These are phyloP conservation scores for Pomacea canaliculata DNA, from an alignment of 2,888 invertebrate species.

Conservation along the genomic window DNA sequence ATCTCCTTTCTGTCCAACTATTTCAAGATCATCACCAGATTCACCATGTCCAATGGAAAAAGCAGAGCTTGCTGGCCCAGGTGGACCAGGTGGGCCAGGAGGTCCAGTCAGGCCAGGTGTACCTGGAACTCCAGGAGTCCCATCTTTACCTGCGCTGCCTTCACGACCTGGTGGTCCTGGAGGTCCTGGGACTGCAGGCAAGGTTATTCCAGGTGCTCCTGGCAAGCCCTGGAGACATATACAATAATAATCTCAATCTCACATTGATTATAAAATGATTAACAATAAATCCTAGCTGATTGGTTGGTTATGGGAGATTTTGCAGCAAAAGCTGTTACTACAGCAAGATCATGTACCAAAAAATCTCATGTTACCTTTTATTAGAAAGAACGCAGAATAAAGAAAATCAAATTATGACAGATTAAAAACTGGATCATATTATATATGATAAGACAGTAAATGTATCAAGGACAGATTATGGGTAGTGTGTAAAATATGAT, in stretches of 20 bases:
- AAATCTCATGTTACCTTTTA: too few species aligned
- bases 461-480: too few species aligned
- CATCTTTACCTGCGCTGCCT: conserved; percentile 23
- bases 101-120: conserved; percentile 35
- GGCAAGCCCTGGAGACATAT: conserved; percentile 9
- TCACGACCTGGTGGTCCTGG: conserved; percentile 19
- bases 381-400: too few species aligned
- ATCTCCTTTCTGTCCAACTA: conserved; percentile 1
- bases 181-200: conserved; percentile 13
- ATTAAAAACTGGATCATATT: too few species aligned
- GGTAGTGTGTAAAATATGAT: too few species aligned
- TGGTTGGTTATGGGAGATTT: too few species aligned
- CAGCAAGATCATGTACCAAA: too few species aligned
- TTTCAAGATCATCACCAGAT: neutral
- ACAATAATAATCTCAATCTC: neutral
- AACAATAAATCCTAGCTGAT: too few species aligned
- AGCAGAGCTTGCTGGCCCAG: conserved; percentile 20
- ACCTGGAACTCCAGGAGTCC: conserved; percentile 36
- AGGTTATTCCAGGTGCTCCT: neutral
- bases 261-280: too few species aligned
- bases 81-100: conserved; percentile 34
- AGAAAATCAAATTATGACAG: too few species aligned
- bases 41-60: conserved; percentile 10
- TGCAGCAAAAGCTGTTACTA: too few species aligned
- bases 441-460: too few species aligned